Evolutionary conservation across 2,113 vertebrate species (phyloP).

Genomic region (Cavia aperea): DNA sequence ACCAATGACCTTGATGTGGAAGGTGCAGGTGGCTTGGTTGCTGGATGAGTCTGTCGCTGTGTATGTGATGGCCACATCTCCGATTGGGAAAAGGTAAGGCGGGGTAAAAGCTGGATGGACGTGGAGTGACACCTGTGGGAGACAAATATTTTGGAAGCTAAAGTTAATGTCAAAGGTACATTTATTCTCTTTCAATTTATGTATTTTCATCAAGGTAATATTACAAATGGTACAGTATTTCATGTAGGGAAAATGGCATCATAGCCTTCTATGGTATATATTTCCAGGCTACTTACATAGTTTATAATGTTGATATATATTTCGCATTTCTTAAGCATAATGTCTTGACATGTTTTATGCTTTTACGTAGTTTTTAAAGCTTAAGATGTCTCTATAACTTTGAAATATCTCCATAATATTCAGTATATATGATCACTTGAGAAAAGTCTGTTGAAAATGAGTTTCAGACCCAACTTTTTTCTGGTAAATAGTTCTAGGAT

Average conservation of each 20-base stretch:
- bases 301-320: neutral
- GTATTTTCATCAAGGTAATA: neutral
- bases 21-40: slow-evolving; percentile 92
- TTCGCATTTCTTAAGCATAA: neutral
- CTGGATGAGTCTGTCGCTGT: slow-evolving; percentile 82
- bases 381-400: neutral
- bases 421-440: neutral
- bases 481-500: neutral
- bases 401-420: neutral
- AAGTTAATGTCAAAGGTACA: slow-evolving; percentile 41
- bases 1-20: slow-evolving; percentile 91
- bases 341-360: neutral
- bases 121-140: slow-evolving; percentile 83
- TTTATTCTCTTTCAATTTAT: neutral
- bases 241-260: neutral
- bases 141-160: slow-evolving; percentile 62
- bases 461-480: neutral
- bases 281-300: neutral
- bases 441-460: slow-evolving; percentile 33
- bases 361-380: neutral
- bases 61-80: slow-evolving; percentile 86
- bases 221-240: neutral
- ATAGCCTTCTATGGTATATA: neutral
- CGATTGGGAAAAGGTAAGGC: slow-evolving; percentile 89
- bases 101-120: slow-evolving; percentile 89